Base-by-base conservation (phyloP, 1,140 invertebrate genomes). In the Sminthurides bifidus region DNA sequence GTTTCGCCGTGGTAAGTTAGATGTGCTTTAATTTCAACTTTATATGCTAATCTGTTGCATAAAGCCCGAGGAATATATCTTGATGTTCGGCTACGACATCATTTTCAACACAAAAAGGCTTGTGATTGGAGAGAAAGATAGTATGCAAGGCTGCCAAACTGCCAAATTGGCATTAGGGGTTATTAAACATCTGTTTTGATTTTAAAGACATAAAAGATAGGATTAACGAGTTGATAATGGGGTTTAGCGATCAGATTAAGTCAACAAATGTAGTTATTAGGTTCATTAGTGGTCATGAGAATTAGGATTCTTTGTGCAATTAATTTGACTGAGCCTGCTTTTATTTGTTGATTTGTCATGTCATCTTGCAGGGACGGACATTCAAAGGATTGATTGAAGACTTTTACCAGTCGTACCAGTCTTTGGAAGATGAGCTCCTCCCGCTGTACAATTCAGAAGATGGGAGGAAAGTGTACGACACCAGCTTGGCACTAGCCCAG, bases 361-460 rank as follows among this genome's bases (percentile, higher is more conserved):
- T 12, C 5, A 26, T 12, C 15, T 29, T 74, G 50, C 70, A 90
- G 86, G 87, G 87, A 2, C 76, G 82, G 19, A 87, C 78, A 2
- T 88, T 87, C 65, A 75, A 76, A 2, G 75, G 77, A 6, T 66
- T 88, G 38, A 91, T 90, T 40, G 79, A 82, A 49, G 77, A 76
- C 59, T 84, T 81, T 65, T 64, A 89, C 15, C 70, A 76, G 2
- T 71, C 67, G 0, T 84, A 77, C 58, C 69, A 68, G 44, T 75
- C 78, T 3, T 70, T 89, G n/a, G 80, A 83, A 38, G 74, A 82
- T 15, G 76, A 73, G 1, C 82, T 83, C 65, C 68, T 88, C 40
- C 78, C 79, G 1, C 70, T 83, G 6, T 88, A 83, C 64, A 75
- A 79, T 31, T 84, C 81, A 3, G 69, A 74, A 14, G 71, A 77